Evolutionary conservation across 2,797 vertebrate species (phyloP).

Genomic region (Leucoraja ocellata): DNA sequence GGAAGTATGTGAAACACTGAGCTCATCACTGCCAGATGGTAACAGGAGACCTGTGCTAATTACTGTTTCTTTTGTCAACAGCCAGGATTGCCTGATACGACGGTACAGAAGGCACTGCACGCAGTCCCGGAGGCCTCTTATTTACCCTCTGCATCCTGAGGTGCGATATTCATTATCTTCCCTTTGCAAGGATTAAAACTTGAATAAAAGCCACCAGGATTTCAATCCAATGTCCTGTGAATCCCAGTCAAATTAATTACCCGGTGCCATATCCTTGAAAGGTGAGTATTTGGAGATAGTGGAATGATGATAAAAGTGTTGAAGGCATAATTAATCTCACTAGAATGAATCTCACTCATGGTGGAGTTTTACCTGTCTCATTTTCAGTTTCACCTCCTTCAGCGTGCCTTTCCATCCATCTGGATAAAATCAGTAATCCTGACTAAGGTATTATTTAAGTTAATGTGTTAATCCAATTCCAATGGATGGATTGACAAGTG

Average conservation of each 20-base stretch:
- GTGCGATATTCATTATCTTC: not conserved
- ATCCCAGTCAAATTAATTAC: not conserved
- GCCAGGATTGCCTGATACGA: not conserved
- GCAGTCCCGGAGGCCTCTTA: not conserved
- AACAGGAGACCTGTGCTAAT: slow-evolving; percentile 5
- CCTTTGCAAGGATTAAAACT: not conserved
- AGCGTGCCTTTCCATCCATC: not conserved
- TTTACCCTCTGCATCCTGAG: not conserved
- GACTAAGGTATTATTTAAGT: not conserved
- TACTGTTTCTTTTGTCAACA: slow-evolving; percentile 27
- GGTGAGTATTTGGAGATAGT: not conserved
- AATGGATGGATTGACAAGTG: not conserved
- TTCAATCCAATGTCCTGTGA: slow-evolving; percentile 3
- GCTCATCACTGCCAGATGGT: slow-evolving; percentile 28
- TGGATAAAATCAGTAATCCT: not conserved
- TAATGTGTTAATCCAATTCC: not conserved
- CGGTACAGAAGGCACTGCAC: not conserved
- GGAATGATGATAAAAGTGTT: not conserved
- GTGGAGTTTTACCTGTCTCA: not conserved
- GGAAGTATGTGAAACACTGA: slow-evolving; percentile 20
- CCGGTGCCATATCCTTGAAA: not conserved
- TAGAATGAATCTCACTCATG: not conserved
- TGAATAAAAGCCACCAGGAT: not conserved
- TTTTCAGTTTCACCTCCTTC: not conserved
- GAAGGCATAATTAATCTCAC: not conserved